Evolutionary conservation across 2,888 invertebrate genomes (phyloP).

Genomic region (Aspidiotus destructor): DNA sequence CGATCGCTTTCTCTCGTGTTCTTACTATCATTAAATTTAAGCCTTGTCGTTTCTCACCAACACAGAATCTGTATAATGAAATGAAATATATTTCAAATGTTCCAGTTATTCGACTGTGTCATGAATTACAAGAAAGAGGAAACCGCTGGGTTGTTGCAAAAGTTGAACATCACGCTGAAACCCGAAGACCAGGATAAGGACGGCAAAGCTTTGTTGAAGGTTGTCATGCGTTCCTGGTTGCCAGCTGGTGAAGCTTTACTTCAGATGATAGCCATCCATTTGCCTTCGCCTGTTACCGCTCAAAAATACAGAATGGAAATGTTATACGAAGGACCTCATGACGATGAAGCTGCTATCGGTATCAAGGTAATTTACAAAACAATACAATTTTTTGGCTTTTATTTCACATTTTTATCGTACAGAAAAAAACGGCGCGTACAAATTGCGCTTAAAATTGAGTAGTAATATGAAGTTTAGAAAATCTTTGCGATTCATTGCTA

Average conservation of each 20-base stretch:
- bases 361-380: slow-evolving; percentile 59
- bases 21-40: no score
- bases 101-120: slow-evolving; percentile 61
- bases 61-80: no score
- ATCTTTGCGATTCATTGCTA: no score
- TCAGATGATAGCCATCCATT: slow-evolving; percentile 99
- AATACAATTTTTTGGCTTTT: neutral
- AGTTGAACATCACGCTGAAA: slow-evolving; percentile 83
- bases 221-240: slow-evolving; percentile 98
- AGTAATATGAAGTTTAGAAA: no score
- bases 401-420: no score
- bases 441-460: no score
- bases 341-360: slow-evolving; percentile 88
- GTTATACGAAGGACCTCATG: slow-evolving; percentile 96
- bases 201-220: slow-evolving; percentile 90
- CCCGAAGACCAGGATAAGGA: slow-evolving; percentile 94
- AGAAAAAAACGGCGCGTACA: no score
- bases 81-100: slow-evolving; percentile 25
- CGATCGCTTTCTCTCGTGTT: no score
- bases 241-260: slow-evolving; percentile 98
- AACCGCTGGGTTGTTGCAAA: slow-evolving; percentile 73
- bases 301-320: slow-evolving; percentile 99
- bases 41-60: no score
- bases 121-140: slow-evolving; percentile 96
- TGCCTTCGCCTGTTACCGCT: slow-evolving; percentile 97